Evolutionary conservation across 64 coral and sea anemone genomes (phyloP).

Genomic region (Pocillopora verrucosa): DNA sequence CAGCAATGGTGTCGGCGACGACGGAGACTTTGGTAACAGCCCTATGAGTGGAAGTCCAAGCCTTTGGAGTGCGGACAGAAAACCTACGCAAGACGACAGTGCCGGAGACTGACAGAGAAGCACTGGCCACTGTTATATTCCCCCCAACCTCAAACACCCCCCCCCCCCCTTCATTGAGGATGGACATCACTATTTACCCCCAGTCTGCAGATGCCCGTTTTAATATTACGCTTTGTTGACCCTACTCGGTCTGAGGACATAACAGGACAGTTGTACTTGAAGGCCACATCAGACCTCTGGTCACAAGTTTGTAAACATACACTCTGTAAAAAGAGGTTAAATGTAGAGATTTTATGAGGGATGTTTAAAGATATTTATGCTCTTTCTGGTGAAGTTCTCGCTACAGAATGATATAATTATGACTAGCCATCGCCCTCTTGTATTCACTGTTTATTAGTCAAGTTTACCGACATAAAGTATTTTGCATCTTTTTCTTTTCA

Average conservation of each 20-base stretch:
- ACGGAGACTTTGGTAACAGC: slow-evolving; percentile 84
- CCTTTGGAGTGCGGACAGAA: slow-evolving; percentile 63
- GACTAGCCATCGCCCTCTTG: neutral
- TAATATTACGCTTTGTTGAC: slow-evolving; percentile 6
- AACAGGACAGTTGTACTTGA: slow-evolving; percentile 14
- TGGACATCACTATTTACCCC: neutral
- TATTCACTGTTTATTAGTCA: slow-evolving; percentile 39
- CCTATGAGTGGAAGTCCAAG: slow-evolving; percentile 85
- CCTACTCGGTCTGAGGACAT: slow-evolving; percentile 24
- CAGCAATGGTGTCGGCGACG: slow-evolving; percentile 85
- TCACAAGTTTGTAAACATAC: neutral
- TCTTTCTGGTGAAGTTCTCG: slow-evolving; percentile 17
- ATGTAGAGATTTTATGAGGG: slow-evolving; percentile 50
- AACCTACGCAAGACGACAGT: slow-evolving; percentile 78
- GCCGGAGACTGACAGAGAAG: slow-evolving; percentile 51
- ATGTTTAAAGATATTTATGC: slow-evolving; percentile 48
- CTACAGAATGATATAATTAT: neutral
- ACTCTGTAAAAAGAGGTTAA: slow-evolving; percentile 32
- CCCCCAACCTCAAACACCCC: no score
- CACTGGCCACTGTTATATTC: neutral
- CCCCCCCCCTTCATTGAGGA: neutral
- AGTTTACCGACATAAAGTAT: slow-evolving; percentile 30
- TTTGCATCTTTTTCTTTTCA: slow-evolving; percentile 22
- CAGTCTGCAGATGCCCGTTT: neutral
- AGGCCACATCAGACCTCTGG: neutral